phyloP scores from a whole-genome alignment of 2,888 invertebrate species.

The Galerucella pusilla region DNA sequence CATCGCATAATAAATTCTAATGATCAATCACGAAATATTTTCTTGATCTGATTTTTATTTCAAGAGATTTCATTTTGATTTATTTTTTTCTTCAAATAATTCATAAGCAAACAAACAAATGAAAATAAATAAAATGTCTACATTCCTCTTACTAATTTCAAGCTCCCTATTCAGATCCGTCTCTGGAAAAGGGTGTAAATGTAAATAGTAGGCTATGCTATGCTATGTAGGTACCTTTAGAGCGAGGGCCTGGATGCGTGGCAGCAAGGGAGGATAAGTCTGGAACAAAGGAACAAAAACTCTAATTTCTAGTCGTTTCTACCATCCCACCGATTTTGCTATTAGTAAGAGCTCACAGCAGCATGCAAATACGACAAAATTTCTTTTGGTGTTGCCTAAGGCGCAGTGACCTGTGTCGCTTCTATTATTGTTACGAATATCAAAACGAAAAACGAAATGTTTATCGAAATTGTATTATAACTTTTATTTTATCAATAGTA shows the following conservation, averaged over 20 bases:
- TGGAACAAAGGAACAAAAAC: conserved; percentile 64
- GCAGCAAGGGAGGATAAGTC: conserved; percentile 64
- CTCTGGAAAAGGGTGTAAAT: conserved; percentile 32
- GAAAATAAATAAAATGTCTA: neutral
- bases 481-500: too few relatives aligned
- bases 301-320: conserved; percentile 59
- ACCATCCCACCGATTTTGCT: conserved; percentile 53
- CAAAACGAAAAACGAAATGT: neutral
- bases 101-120: neutral
- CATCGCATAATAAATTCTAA: too few relatives aligned
- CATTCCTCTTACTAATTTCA: conserved; percentile 21
- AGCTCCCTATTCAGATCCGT: conserved; percentile 28
- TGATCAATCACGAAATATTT: too few relatives aligned
- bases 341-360: conserved; percentile 49
- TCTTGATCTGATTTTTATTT: too few relatives aligned
- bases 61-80: too few relatives aligned
- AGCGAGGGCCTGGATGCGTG: conserved; percentile 63
- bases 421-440: conserved; percentile 7
- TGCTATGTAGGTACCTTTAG: conserved; percentile 60
- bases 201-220: conserved; percentile 24
- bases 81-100: neutral
- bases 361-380: conserved; percentile 51
- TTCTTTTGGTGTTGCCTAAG: conserved; percentile 28
- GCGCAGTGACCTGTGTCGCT: conserved; percentile 7
- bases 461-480: too few relatives aligned